These are phyloP conservation scores for Nothoprocta pentlandii DNA, from an alignment of 2,113 vertebrate genomes.

Conservation along the genomic window DNA sequence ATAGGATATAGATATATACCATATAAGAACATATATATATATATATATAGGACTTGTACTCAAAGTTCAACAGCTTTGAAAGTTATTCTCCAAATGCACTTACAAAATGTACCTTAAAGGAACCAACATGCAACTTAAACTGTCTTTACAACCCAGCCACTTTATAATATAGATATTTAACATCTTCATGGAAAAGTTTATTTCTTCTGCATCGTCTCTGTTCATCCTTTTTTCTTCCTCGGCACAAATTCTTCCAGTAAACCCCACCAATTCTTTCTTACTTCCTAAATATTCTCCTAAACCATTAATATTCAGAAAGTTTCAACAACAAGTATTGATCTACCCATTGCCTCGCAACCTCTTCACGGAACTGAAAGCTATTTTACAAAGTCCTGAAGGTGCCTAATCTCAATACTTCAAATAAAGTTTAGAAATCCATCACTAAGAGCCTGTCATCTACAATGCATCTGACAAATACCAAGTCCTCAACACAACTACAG, in stretches of 20 bases:
- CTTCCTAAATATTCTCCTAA: background rate
- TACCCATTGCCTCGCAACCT: background rate
- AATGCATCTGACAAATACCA: background rate
- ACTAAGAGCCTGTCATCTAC: background rate
- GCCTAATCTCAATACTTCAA: background rate
- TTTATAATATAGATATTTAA: background rate
- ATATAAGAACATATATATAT: too few species aligned
- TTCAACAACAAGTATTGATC: background rate
- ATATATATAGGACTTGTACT: background rate
- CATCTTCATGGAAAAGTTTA: accelerated
- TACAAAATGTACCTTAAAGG: background rate
- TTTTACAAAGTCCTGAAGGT: background rate
- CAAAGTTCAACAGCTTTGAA: background rate
- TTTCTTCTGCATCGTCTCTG: background rate
- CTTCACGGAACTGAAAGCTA: background rate
- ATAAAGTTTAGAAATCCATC: background rate
- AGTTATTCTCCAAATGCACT: background rate
- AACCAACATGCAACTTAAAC: background rate
- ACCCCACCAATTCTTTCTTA: background rate
- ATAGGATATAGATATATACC: background rate
- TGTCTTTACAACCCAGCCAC: background rate
- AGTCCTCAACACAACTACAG: background rate
- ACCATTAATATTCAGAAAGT: background rate
- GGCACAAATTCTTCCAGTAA: background rate
- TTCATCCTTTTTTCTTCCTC: background rate